Evolutionary conservation across 1,140 invertebrate species (phyloP), one percentile per base, ranked within the genome.

Genomic region (Dendroctonus valens): DNA sequence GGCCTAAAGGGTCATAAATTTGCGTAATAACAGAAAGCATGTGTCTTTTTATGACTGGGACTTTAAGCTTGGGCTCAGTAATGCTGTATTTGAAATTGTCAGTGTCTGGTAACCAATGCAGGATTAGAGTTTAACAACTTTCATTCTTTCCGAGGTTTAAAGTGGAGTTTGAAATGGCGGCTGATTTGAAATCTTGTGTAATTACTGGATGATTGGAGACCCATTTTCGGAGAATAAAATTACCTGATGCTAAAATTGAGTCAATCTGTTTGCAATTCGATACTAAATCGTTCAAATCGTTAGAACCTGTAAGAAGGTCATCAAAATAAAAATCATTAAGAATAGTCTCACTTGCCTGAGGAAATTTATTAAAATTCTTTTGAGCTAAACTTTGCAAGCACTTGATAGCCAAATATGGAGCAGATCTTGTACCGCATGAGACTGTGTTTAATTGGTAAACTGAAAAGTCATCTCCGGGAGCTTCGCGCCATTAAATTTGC

Each of bases 1-100:
- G 59, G 60, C 73, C 73, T 26, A 75, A 51, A 1, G 72, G 72
- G 55, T 74, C 74, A 50, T 70, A 76, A 14, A 75, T 71, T 65
- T 72, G 67, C 15, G 72, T 62, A 12, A 71, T 65, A 12, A 58
- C 60, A 5, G 73, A 75, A 12, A 77, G 57, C 52, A 77, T 72
- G 7, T 54, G 38, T 5, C 70, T 67, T 68, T 76, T 75, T 50
- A 63, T 75, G 6, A 74, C 41, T 8, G 15, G 49, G 7, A 26
- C 9, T 50, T 61, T 14, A 39, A 49, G 9, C 12, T 44, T 41
- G 7, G 64, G n/a, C n/a, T 70, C 41, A 44, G 69, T 58, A 38
- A 73, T 58, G 38, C 58, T 41, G 61, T 70, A 75, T 11, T 67
- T 68, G 11, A 75, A 69, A 50, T n/a, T 50, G 58, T 76, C 73